Evolutionary conservation across 2,113 vertebrate species (phyloP), one percentile per base, ranked within the genome.

Genomic region (Peucedramus taeniatus): DNA sequence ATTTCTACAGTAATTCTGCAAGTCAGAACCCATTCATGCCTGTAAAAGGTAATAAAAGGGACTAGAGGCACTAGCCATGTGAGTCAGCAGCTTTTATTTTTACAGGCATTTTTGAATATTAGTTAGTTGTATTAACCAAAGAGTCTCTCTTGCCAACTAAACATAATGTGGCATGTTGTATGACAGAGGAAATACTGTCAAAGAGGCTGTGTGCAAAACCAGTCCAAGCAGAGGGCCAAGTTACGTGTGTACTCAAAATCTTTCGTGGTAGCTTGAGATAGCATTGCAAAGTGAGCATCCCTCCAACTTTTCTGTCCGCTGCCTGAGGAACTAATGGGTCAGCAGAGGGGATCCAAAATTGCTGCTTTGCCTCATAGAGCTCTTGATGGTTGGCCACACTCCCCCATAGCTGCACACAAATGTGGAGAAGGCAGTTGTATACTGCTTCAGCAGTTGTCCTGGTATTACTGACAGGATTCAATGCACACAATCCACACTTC

Each of bases 1-100:
- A 11, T 90, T 96, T 81, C 56, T 86, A 56, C 47, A 72, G 63
- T 65, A 92, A 81, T 93, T 81, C 69, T 90, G 69, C 76, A 90
- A 90, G 76, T 90, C 50, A 93, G 71, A 96, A 79, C 74, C 13
- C 37, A 66, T 88, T 92, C 42, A 40, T 92, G 81, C 28, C 79
- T 81, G 27, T 83, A 87, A 93, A 94, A 94, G 77, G 86, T 33
- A 92, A 90, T 39, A 69, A 90, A 92, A 91, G 23, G 33, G 23
- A 82, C 51, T 26, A 53, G 45, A 92, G 22, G 37, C 50, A 92
- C 18, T 63, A 66, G 47, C 2, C 1, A 31, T 60, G 24, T 90
- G 83, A 90, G 70, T 93, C 94, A 97, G 80, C 76, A 84, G 69
- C 49, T 94, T 92, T 90, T 94, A 33, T 78, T 93, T 88, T 92